phyloP scores from a whole-genome alignment of 2,797 vertebrate species.

The Coluber constrictor region DNA sequence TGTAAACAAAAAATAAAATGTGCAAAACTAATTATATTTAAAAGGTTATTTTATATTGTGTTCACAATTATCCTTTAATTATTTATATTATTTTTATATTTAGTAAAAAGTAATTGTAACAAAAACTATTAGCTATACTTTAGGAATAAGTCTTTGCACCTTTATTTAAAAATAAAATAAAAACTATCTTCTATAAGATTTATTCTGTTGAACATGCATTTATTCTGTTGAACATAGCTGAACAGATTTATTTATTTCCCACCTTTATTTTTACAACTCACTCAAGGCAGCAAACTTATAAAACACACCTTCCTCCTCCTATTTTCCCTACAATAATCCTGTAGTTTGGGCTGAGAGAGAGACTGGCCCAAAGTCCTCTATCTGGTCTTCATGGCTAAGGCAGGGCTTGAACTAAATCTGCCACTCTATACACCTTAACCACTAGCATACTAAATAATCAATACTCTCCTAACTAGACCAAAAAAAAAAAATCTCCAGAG shows the following conservation, averaged over 20 bases:
- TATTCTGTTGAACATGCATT: background rate
- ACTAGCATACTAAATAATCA: background rate
- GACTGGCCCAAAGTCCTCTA: background rate
- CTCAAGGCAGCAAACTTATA: background rate
- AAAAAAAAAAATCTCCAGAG: background rate
- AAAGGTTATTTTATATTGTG: slow-evolving; percentile 6
- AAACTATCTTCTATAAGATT: background rate
- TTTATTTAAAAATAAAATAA: background rate
- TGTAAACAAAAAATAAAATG: slow-evolving; percentile 8
- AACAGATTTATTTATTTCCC: background rate
- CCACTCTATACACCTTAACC: background rate
- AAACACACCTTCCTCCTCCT: background rate
- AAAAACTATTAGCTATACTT: background rate
- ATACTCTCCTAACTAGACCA: background rate
- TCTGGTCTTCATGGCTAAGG: background rate
- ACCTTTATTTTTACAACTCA: background rate
- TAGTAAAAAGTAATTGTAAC: background rate
- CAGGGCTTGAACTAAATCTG: background rate
- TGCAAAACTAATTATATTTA: background rate
- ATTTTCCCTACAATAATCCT: background rate
- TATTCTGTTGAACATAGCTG: background rate
- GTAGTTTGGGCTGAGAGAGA: background rate
- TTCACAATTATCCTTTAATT: background rate
- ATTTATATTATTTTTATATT: background rate
- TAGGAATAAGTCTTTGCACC: background rate